Base-by-base conservation (phyloP, 2,888 invertebrate genomes). In the Sisyra terminalis region DNA sequence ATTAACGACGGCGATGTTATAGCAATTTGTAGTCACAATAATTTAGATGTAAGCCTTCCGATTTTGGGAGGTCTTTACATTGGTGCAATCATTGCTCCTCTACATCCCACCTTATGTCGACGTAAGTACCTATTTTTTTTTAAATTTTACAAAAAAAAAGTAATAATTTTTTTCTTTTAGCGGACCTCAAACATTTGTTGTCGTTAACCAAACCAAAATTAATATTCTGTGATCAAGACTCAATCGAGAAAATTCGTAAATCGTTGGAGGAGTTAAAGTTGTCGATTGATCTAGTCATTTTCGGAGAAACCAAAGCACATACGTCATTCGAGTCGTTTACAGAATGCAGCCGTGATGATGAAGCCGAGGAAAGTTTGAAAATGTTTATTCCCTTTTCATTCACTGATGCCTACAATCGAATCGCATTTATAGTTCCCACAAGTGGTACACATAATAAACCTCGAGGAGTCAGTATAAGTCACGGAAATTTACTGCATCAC, bases 401-500 rank as follows among this genome's bases (percentile, higher is more conserved):
- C 11, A 17, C 11, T 1, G 17, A 32, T 13, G 34, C 41, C 2
- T 41, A 11, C n/a, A 10, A 41, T 15, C 34, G 34, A n/a, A 31
- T 24, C 2, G 41, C 34, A 32, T 32, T 41, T 15, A 41, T 41
- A 10, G 34, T 41, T 9, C 34, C 41, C 5, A 34, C 41, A 34
- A 41, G 34, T 17, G 41, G 41, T 3, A 34, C 16, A 5, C 16
- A 14, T 8, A 24, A 41, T 13, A 13, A 18, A 9, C 41, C 41
- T 17, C 14, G 18, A 17, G 30, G 18, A 11, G 41, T 41, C 10
- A 17, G 10, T 10, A 41, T 41, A 2, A 17, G 18, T 9, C 41
- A 41, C 14, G 41, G 41, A 3, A 41, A 41, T 35, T 11, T 41
- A 14, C n/a, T 41, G 30, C 32, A 41, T 34, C 41, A 41, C n/a